Evolutionary conservation across 2,113 vertebrate species (phyloP), one percentile per base, ranked within the genome.

Genomic region (Strix uralensis): DNA sequence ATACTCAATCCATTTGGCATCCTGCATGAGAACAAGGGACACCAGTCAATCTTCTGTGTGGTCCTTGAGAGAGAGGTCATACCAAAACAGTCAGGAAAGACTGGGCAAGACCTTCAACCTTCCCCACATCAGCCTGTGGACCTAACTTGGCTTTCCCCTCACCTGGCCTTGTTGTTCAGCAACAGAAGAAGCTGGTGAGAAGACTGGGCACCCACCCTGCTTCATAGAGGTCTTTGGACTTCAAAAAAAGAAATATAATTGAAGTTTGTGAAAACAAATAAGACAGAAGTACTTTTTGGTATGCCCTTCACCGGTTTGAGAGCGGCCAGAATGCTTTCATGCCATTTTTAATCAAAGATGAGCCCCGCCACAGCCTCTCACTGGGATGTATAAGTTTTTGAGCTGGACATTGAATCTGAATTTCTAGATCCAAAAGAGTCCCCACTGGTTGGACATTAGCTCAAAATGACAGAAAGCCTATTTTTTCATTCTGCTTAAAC

Each of bases 401-500:
- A 86, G 54, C 21, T 26, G 61, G 26, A 57, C 21, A 13, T 13
- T 19, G 40, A 80, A 90, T 66, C 46, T 73, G 62, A 69, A 73
- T 54, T 67, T 90, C 63, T 80, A 78, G 27, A 40, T 73, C 40
- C 42, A 83, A 36, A 92, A 36, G 7, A 66, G 40, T 9, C 55
- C 25, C 25, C 29, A 26, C 70, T 81, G 59, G 42, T 63, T 47
- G 42, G 51, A 44, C 22, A 70, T 55, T 46, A 87, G 54, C 22
- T 67, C 54, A 57, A 87, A 78, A 79, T 44, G 58, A 80, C 54
- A 65, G 55, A 62, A 74, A 75, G 42, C 0, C 2, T 9, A 54
- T 57, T 92, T 87, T 74, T 80, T 57, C 21, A 27, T 73, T 90
- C 36, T 77, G 63, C 29, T 83, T 86, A 88, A 93, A 62, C 36